Conservation (phyloP, 2,797 vertebrate species). For the Hybognathus amarus region DNA sequence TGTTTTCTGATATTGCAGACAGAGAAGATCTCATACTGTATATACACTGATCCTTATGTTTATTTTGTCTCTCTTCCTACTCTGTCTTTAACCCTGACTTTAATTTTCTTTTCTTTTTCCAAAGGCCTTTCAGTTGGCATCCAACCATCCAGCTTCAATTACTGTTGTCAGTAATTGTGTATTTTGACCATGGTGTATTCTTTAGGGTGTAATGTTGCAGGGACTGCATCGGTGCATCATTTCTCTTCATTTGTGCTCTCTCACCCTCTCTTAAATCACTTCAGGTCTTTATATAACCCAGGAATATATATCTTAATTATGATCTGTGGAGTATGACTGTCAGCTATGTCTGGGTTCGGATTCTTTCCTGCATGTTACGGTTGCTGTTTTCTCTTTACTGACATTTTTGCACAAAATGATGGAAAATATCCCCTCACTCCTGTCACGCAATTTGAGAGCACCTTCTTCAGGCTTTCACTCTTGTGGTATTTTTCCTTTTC, state of each 20-base stretch:
- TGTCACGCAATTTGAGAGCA: slow-evolving; percentile 26
- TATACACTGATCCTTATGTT: slow-evolving; percentile 28
- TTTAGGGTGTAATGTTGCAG: slow-evolving; percentile 13
- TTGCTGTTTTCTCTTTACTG: slow-evolving; percentile 32
- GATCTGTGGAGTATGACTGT: slow-evolving; percentile 48
- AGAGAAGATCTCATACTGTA: slow-evolving; percentile 20
- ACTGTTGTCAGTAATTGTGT: slow-evolving; percentile 43
- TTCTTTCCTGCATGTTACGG: slow-evolving; percentile 38
- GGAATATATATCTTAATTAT: slow-evolving; percentile 40
- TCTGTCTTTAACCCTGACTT: slow-evolving; percentile 19
- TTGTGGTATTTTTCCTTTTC: slow-evolving; percentile 17
- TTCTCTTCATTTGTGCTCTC: slow-evolving; percentile 11
- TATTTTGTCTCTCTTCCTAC: slow-evolving; percentile 24
- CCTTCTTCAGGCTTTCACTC: slow-evolving; percentile 28
- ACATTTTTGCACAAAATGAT: slow-evolving; percentile 18
- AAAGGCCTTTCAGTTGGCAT: slow-evolving; percentile 34
- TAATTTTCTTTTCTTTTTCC: slow-evolving; percentile 30
- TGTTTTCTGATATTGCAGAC: slow-evolving; percentile 45
- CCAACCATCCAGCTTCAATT: slow-evolving; percentile 35
- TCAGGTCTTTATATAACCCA: slow-evolving; percentile 40
- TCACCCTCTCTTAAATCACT: slow-evolving; percentile 24
- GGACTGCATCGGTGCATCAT: slow-evolving; percentile 27
- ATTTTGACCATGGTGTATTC: slow-evolving; percentile 20
- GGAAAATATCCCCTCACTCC: slow-evolving; percentile 24
- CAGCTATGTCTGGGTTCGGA: slow-evolving; percentile 32